A percentile compares a stretch with the other conserved stretches of the same genome.
These are phyloP conservation scores for Scopus umbretta DNA, from an alignment of 2,113 vertebrate genomes.

Conservation along the genomic window DNA sequence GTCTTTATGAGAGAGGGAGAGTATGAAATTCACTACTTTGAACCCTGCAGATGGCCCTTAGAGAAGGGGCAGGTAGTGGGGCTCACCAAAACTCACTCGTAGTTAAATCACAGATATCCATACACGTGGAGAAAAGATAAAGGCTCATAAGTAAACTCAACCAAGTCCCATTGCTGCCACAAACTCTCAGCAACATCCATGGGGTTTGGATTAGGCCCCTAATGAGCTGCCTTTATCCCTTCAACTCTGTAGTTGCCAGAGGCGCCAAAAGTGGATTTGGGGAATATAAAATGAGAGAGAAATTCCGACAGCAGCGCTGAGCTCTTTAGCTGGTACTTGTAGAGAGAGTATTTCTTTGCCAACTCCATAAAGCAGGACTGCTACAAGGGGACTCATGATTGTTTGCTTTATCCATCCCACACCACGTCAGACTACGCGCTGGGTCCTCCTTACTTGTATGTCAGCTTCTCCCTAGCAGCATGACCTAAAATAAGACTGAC, in stretches of 20 bases:
- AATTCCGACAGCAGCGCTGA: neutral
- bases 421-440: rapidly evolving
- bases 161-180: neutral
- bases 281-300: neutral
- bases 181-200: neutral
- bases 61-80: neutral
- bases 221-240: neutral
- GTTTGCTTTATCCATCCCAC: neutral
- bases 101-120: neutral
- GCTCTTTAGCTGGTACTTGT: neutral
- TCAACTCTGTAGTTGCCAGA: neutral
- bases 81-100: neutral
- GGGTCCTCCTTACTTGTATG: neutral
- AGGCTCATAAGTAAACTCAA: neutral
- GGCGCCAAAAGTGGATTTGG: neutral
- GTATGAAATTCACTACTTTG: neutral
- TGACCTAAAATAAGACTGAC: neutral
- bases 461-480: neutral
- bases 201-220: neutral
- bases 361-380: neutral
- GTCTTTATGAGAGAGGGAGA: neutral
- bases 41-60: neutral
- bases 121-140: neutral
- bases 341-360: neutral
- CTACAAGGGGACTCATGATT: neutral